These are phyloP conservation scores for Hylaeus volcanicus DNA, from an alignment of 1,140 invertebrate species.

Conservation along the genomic window DNA sequence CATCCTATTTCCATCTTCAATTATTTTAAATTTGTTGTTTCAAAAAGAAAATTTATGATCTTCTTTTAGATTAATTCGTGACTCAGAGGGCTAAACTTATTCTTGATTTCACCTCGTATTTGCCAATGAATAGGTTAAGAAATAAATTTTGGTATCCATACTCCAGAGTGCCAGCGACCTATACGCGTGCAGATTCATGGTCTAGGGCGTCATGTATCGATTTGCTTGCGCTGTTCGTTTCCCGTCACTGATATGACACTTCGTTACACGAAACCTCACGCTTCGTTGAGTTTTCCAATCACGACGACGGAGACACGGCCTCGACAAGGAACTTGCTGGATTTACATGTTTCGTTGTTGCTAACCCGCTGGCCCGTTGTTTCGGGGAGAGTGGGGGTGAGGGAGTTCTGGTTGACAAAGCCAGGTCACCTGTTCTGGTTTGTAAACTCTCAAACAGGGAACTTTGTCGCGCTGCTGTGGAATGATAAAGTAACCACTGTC, in stretches of 20 bases:
- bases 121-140: no score
- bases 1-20: no score
- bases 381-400: no score
- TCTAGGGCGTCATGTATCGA: slow-evolving; percentile 20
- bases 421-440: slow-evolving; percentile 2
- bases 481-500: background rate
- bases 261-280: slow-evolving; percentile 32
- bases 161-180: background rate
- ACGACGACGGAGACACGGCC: background rate
- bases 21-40: no score
- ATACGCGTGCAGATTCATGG: background rate
- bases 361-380: no score
- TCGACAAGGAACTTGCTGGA: slow-evolving; percentile 16
- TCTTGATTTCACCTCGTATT: no score
- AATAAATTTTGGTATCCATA: no score
- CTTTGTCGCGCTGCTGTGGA: background rate
- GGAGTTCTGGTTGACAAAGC: background rate
- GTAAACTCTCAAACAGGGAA: background rate
- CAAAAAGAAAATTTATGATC: no score
- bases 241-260: slow-evolving; percentile 26
- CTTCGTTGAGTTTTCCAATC: slow-evolving; percentile 39
- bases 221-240: slow-evolving; percentile 14
- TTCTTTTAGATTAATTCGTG: no score
- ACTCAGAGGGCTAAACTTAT: no score
- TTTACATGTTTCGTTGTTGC: slow-evolving; percentile 40